Evolutionary conservation across 2,888 invertebrate genomes (phyloP), one percentile per base, ranked within the genome.

Genomic region (Danaus chrysippus): DNA sequence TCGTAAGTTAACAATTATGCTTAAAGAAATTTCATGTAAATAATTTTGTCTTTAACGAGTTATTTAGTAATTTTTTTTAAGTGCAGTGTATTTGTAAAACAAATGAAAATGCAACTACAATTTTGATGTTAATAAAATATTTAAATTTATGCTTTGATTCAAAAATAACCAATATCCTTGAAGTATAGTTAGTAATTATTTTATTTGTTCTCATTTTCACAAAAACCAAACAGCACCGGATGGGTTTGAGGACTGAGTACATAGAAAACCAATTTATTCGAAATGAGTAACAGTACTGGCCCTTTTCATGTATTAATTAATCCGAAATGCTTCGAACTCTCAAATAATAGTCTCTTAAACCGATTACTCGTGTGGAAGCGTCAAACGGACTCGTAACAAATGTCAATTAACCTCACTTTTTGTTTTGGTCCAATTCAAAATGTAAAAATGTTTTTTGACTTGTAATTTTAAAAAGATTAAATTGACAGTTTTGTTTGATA

Each of bases 281-380:
- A 81, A 83, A 84, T 82, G 81, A 82, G 81, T 82, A 81, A 82
- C 82, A 78, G 68, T 71, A 70, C 75, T 76, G 82, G 79, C 86
- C 84, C 87, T 86, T 85, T 87, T 86, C 84, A 83, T 80, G 81
- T 80, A 82, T 83, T 88, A 86, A 88, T 88, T 86, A 87, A 86
- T 83, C 83, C 83, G 76, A 78, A 83, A 82, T 79, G 78, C 76
- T 78, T 72, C 77, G 78, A 79, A 79, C 78, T 78, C 77, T 70
- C 81, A 77, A 82, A 84, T 86, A 83, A 87, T 84, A 82, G 83
- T 78, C 83, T 82, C 82, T 83, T 80, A 82, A 84, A 84, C 73
- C 79, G 83, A 83, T 83, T 78, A 79, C 77, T 80, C 77, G 77
- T 77, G 78, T 81, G 77, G 80, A 78, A 78, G 78, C 78, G 83